Evolutionary conservation across 2,888 invertebrate species (phyloP).

Genomic region (Aromia moschata): DNA sequence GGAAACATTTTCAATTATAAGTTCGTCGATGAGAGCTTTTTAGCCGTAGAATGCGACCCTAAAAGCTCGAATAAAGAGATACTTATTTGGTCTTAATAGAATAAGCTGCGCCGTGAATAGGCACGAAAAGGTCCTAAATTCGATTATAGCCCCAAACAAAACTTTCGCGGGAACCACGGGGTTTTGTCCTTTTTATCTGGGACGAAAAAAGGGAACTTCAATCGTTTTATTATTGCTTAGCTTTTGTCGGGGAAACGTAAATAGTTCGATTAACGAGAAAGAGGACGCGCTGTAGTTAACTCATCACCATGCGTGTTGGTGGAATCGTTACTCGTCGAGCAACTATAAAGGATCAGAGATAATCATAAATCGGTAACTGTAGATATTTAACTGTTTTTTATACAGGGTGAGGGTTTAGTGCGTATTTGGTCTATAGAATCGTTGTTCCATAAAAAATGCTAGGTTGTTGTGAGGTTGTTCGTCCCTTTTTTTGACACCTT

Average conservation of each 20-base stretch:
- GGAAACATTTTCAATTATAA: conserved; percentile 45
- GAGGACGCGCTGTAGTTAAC: conserved; percentile 1
- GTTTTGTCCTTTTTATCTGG: conserved; percentile 14
- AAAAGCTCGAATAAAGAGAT: conserved; percentile 44
- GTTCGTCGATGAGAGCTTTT: conserved; percentile 42
- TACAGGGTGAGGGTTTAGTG: no score
- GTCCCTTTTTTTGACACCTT: no score
- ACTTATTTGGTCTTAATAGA: conserved; percentile 44
- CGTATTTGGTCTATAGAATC: no score
- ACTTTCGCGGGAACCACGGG: conserved; percentile 27
- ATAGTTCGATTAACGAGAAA: background rate
- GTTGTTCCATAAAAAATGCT: no score
- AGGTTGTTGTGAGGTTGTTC: no score
- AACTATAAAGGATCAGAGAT: no score
- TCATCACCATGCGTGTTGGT: background rate
- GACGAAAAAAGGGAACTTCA: conserved; percentile 21
- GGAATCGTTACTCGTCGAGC: no score
- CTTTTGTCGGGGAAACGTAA: conserved; percentile 8
- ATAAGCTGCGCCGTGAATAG: conserved; percentile 37
- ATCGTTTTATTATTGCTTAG: conserved; percentile 23
- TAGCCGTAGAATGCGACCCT: conserved; percentile 31
- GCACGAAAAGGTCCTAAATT: conserved; percentile 31
- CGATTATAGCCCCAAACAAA: conserved; percentile 37
- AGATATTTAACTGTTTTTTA: no score
- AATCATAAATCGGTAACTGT: no score